These are phyloP conservation scores for Apis mellifera DNA, from an alignment of 1,140 invertebrate genomes.

Conservation along the genomic window DNA sequence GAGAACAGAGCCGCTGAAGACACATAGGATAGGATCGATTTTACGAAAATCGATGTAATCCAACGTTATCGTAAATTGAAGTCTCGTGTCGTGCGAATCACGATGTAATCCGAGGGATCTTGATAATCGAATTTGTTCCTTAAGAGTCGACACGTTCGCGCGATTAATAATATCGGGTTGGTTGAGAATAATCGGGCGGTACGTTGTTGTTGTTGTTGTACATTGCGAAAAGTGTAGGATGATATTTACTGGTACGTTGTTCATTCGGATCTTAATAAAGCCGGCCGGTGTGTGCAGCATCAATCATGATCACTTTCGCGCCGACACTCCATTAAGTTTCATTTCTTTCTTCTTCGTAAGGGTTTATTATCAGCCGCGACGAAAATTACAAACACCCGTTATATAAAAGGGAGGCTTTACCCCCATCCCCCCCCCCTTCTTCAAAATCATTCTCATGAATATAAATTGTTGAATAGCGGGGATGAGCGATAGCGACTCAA, in stretches of 20 bases:
- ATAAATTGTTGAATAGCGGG: conserved; percentile 62
- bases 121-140: background rate
- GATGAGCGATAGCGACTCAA: conserved; percentile 33
- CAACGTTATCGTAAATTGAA: background rate
- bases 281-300: conserved; percentile 18
- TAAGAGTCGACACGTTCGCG: background rate
- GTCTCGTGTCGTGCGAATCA: background rate
- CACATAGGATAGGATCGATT: too few relatives aligned
- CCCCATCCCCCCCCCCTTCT: conserved; percentile 19
- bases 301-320: conserved; percentile 45
- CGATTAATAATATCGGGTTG: background rate
- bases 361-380: conserved; percentile 55
- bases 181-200: background rate
- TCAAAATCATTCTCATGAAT: conserved; percentile 67
- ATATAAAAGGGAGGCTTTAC: conserved; percentile 36
- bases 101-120: background rate
- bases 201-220: too few relatives aligned
- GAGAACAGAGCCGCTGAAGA: too few relatives aligned
- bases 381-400: conserved; percentile 56
- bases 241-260: conserved; percentile 6
- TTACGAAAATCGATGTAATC: background rate
- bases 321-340: conserved; percentile 62
- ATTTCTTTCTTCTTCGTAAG: conserved; percentile 50
- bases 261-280: conserved; percentile 26
- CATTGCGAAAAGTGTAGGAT: background rate